Evolutionary conservation across 1,140 invertebrate species (phyloP).

Genomic region (Hypothenemus hampei): DNA sequence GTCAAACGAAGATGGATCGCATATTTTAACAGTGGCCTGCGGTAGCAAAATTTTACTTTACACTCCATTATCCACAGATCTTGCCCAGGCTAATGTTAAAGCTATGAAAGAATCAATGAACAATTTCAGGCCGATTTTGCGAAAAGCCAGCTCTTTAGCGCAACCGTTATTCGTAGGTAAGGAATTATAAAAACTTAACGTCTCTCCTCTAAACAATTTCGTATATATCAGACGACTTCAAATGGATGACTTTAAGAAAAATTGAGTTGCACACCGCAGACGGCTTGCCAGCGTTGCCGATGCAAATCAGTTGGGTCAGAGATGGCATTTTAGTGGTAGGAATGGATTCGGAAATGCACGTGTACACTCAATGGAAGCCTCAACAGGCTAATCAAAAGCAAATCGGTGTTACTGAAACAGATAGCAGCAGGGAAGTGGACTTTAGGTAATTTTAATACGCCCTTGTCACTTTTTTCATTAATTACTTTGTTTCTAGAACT

Average conservation of each 20-base stretch:
- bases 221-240: conserved; percentile 64
- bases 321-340: conserved; percentile 97
- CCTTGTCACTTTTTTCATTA: neutral
- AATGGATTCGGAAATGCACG: conserved; percentile 99
- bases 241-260: conserved; percentile 93
- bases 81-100: conserved; percentile 87
- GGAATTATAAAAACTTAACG: neutral
- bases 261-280: conserved; percentile 92
- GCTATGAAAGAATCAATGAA: conserved; percentile 49
- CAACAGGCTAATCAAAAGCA: conserved; percentile 47
- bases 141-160: conserved; percentile 81
- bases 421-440: conserved; percentile 56
- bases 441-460: conserved; percentile 44
- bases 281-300: conserved; percentile 90
- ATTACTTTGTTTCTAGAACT: conserved; percentile 55
- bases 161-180: conserved; percentile 64
- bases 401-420: conserved; percentile 25
- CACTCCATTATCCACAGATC: conserved; percentile 79
- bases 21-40: conserved; percentile 94
- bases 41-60: conserved; percentile 87
- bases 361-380: conserved; percentile 97
- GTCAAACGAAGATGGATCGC: conserved; percentile 96
- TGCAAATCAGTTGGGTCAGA: conserved; percentile 97
- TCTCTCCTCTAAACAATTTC: neutral
- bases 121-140: conserved; percentile 70